A percentile compares a stretch with the other conserved stretches of the same genome.
Evolutionary conservation across 2,888 invertebrate species (phyloP).

Genomic region (Drosophila kuntzei): DNA sequence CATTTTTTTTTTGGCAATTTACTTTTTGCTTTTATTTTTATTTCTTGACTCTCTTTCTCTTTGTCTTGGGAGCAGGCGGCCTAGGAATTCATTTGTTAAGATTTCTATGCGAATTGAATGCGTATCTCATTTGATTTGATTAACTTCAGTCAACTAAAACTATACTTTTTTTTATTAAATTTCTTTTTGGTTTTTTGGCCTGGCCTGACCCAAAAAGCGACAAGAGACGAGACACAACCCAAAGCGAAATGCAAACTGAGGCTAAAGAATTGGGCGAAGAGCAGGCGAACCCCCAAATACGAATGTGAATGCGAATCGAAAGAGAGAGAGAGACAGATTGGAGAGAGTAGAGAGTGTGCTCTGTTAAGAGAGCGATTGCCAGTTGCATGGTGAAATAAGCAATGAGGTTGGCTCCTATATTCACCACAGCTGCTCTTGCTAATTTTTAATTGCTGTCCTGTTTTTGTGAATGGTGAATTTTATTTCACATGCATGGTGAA

Average conservation of each 20-base stretch:
- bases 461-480: neutral
- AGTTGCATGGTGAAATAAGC: conserved; percentile 2
- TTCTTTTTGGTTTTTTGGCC: conserved; percentile 44
- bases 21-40: conserved; percentile 20
- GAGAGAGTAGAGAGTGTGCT: conserved; percentile 20
- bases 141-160: conserved; percentile 15
- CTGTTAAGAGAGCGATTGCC: conserved; percentile 13
- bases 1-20: conserved; percentile 23
- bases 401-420: neutral
- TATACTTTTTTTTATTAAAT: conserved; percentile 33
- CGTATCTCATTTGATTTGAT: conserved; percentile 27
- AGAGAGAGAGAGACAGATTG: conserved; percentile 1
- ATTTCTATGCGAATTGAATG: conserved; percentile 25
- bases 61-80: conserved; percentile 48
- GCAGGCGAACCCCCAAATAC: conserved; percentile 69
- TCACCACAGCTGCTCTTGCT: neutral
- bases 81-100: conserved; percentile 40
- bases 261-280: conserved; percentile 68
- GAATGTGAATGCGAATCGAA: conserved; percentile 9
- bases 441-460: no score
- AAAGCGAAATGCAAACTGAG: conserved; percentile 84
- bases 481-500: no score
- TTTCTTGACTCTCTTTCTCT: conserved; percentile 19
- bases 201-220: conserved; percentile 79
- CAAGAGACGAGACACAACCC: conserved; percentile 82